Base-by-base conservation (phyloP, 2,113 vertebrate species). In the Phoxinus phoxinus region DNA sequence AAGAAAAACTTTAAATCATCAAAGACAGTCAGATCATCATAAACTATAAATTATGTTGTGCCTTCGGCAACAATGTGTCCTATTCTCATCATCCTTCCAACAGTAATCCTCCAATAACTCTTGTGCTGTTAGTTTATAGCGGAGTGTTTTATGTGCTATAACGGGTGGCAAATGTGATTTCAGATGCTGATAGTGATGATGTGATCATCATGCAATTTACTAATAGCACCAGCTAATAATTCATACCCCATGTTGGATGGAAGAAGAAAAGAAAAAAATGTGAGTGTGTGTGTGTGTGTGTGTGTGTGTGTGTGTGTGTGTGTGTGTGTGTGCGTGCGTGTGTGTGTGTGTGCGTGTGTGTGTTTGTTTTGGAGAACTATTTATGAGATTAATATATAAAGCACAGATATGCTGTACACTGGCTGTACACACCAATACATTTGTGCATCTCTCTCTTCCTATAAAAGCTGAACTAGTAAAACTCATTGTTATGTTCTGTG, bases 131-230 rank as follows among this genome's bases (percentile, higher is more conserved):
- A 73, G 63, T 87, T 89, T 86, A 89, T 89, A 65, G 83, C 63
- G 51, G 88, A 72, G 53, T 48, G 81, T 71, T 86, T 86, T 71
- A 67, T 67, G 67, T 56, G 69, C 53, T 61, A 48, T 44, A 65
- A 76, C 44, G 75, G 82, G 79, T 53, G 76, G 51, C 61, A 78
- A 87, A 87, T 84, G 72, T 86, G 53, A 81, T 87, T 87, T 88
- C 84, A 84, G 86, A 77, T 81, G 74, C 76, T 82, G 72, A 78
- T 87, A 81, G 76, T 88, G 87, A 90, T 88, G 89, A 86, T 88
- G 89, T 88, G 85, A 87, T 90, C 87, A 90, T 87, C 86, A 87
- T 88, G 84, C 84, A 90, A 87, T 88, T 87, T 84, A 84, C 86
- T 88, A 87, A 90, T 86, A 90, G 87, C 78, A 80, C 74, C 19